Evolutionary conservation across 1,140 invertebrate genomes (phyloP).

Genomic region (Meloidogyne exigua): DNA sequence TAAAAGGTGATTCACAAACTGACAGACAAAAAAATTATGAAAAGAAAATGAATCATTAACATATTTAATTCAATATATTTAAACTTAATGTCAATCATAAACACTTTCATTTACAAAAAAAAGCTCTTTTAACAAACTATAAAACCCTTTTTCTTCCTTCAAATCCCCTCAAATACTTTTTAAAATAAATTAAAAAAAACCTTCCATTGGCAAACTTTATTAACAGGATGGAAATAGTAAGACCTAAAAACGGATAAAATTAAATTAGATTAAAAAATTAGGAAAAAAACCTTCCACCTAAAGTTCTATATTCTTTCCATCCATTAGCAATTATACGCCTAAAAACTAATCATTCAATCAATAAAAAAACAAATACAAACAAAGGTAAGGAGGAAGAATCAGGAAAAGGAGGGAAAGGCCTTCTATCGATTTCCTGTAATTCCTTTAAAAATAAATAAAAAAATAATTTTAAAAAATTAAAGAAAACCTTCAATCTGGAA

Average conservation of each 20-base stretch:
- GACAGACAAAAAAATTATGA: constrained; percentile 1
- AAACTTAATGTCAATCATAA: neutral
- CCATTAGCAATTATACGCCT: constrained; percentile 42
- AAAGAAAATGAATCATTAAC: constrained; percentile 30
- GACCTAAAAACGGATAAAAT: constrained; percentile 17
- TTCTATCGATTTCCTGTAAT: constrained; percentile 31
- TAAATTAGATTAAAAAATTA: constrained; percentile 14
- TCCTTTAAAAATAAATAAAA: constrained; percentile 10
- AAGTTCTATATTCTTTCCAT: constrained; percentile 49
- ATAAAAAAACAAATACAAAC: neutral
- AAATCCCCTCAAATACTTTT: neutral
- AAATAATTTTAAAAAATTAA: neutral
- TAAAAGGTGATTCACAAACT: neutral
- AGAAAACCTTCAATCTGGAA: constrained; percentile 5
- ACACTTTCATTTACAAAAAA: neutral
- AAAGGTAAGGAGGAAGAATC: constrained; percentile 12
- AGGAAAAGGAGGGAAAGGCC: constrained; percentile 33
- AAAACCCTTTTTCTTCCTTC: no score
- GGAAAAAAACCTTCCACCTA: constrained; percentile 43
- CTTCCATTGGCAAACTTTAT: constrained; percentile 49
- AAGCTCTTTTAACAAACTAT: no score
- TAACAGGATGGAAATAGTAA: constrained; percentile 35
- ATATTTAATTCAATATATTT: constrained; percentile 7
- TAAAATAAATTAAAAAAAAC: neutral
- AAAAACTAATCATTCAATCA: constrained; percentile 11